Conservation (phyloP, 2,888 invertebrate species). For the Vesta saturnalis region DNA sequence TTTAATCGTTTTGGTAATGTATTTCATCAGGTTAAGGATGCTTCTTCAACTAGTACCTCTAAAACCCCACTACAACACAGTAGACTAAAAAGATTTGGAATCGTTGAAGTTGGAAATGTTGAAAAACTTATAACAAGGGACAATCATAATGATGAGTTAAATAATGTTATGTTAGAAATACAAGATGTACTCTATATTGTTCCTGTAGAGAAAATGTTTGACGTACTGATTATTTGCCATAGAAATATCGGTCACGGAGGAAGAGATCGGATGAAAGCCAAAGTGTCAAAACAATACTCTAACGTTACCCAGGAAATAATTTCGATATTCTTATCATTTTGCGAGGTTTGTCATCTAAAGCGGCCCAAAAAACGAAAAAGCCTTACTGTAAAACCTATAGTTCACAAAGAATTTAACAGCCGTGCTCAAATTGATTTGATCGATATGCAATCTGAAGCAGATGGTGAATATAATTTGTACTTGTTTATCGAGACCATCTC, state of each 20-base stretch:
- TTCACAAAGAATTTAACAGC: not conserved
- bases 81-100: no score
- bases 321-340: not conserved
- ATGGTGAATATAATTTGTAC: no score
- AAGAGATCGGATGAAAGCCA: not conserved
- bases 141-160: no score
- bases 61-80: no score
- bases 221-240: not conserved
- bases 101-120: no score
- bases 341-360: not conserved
- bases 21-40: no score
- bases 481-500: no score
- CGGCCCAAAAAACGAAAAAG: no score
- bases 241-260: not conserved
- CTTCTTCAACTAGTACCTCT: no score
- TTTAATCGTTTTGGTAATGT: no score
- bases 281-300: not conserved
- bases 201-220: not conserved
- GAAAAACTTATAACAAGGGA: no score
- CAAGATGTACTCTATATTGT: not conserved
- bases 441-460: not conserved
- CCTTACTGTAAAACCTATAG: no score
- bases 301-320: not conserved
- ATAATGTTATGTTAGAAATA: not conserved
- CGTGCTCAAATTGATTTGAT: not conserved